phyloP scores from a whole-genome alignment of 2,797 vertebrate genomes.

The Chloroceryle amazona region DNA sequence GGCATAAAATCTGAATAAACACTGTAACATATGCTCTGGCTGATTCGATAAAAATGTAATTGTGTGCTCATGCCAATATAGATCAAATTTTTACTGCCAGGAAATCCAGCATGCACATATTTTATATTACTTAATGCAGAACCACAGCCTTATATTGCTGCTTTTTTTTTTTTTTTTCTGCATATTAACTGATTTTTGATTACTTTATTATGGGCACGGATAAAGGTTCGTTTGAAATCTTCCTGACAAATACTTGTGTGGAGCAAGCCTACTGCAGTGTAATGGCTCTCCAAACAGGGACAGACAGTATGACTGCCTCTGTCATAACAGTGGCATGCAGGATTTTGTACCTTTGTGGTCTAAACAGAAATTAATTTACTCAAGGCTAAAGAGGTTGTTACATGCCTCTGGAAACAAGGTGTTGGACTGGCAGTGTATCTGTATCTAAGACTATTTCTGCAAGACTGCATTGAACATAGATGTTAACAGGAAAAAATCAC shows the following conservation, averaged over 20 bases:
- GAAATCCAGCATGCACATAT: background rate
- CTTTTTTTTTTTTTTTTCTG: background rate
- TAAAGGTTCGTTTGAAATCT: background rate
- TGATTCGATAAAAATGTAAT: constrained; percentile 40
- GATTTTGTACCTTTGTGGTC: background rate
- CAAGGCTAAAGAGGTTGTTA: background rate
- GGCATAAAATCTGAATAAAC: constrained; percentile 35
- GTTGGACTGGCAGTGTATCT: background rate
- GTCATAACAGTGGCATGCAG: background rate
- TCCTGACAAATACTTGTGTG: background rate
- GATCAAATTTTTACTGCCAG: constrained; percentile 36
- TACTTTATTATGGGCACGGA: background rate
- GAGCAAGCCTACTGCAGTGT: background rate
- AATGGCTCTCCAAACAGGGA: background rate
- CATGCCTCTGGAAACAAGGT: background rate
- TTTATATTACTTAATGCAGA: background rate
- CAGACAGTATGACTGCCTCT: background rate
- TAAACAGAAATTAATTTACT: background rate
- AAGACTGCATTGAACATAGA: background rate
- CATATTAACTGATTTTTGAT: background rate
- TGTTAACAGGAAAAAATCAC: background rate
- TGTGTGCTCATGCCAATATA: background rate
- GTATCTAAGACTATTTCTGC: background rate
- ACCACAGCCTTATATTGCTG: background rate
- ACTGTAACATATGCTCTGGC: constrained; percentile 42